These are phyloP conservation scores for Chymomyza procnemis DNA, from an alignment of 2,888 invertebrate species.

Conservation along the genomic window DNA sequence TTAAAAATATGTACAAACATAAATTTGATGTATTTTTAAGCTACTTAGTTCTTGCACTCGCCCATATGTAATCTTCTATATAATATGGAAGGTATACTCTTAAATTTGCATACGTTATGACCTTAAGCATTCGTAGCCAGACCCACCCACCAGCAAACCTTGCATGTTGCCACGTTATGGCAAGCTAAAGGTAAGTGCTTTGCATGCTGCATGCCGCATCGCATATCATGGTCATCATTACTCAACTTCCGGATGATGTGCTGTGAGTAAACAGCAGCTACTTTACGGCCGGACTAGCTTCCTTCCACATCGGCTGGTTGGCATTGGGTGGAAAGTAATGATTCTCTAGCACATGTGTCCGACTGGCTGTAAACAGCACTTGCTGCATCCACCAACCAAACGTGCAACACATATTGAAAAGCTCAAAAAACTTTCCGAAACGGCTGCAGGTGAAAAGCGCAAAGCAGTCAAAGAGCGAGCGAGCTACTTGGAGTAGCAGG, in stretches of 20 bases:
- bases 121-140: conserved; percentile 26
- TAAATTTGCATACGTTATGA: conserved; percentile 60
- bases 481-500: not conserved
- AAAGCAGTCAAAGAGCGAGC: not conserved
- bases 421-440: conserved; percentile 17
- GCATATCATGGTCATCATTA: conserved; percentile 70
- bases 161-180: not conserved
- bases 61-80: not conserved
- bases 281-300: conserved; percentile 55
- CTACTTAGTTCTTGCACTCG: not conserved
- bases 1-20: not conserved
- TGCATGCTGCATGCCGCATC: conserved; percentile 1
- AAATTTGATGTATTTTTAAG: not conserved
- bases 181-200: not conserved
- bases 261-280: conserved; percentile 64
- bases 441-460: conserved; percentile 15
- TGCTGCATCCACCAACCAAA: conserved; percentile 31
- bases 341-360: not conserved
- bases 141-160: not conserved
- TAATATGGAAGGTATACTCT: conserved; percentile 15
- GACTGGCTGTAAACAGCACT: conserved; percentile 59
- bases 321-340: not conserved
- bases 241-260: conserved; percentile 56
- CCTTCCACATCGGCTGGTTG: not conserved
- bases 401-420: conserved; percentile 67